Conservation (phyloP, 1,140 invertebrate genomes). For the Drosophila tsacasi region DNA sequence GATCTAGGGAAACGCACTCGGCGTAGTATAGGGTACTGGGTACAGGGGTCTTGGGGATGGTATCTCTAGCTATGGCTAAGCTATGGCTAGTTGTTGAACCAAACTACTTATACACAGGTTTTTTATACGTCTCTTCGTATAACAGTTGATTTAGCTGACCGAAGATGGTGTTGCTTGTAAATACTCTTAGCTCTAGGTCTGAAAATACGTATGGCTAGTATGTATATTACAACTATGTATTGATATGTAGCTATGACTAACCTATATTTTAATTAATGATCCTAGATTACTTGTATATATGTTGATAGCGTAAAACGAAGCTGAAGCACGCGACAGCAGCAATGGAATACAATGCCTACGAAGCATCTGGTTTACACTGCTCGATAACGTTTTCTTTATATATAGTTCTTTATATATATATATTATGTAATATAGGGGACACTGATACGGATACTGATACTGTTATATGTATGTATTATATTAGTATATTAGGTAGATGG, state of each 20-base stretch:
- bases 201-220: constrained; percentile 27
- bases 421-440: constrained; percentile 11
- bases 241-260: constrained; percentile 18
- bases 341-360: constrained; percentile 26
- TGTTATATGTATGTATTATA: neutral
- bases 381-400: neutral
- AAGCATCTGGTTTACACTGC: constrained; percentile 28
- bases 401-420: constrained; percentile 8
- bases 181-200: constrained; percentile 18
- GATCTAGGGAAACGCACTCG: constrained; percentile 13
- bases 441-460: constrained; percentile 26
- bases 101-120: constrained; percentile 62
- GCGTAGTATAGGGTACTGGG: neutral
- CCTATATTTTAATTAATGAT: constrained; percentile 24
- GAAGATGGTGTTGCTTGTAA: constrained; percentile 9
- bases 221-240: constrained; percentile 24
- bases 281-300: constrained; percentile 15
- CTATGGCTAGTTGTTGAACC: constrained; percentile 51
- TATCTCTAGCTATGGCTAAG: constrained; percentile 26
- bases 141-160: constrained; percentile 33
- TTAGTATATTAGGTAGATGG: constrained; percentile 23
- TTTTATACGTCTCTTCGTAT: constrained; percentile 15
- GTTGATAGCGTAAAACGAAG: constrained; percentile 17
- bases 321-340: constrained; percentile 47
- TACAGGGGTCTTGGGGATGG: neutral